A percentile compares a stretch with the other conserved stretches of the same genome.
Conservation (phyloP, 2,888 invertebrate genomes). For the Marasmarcha lunaedactyla region DNA sequence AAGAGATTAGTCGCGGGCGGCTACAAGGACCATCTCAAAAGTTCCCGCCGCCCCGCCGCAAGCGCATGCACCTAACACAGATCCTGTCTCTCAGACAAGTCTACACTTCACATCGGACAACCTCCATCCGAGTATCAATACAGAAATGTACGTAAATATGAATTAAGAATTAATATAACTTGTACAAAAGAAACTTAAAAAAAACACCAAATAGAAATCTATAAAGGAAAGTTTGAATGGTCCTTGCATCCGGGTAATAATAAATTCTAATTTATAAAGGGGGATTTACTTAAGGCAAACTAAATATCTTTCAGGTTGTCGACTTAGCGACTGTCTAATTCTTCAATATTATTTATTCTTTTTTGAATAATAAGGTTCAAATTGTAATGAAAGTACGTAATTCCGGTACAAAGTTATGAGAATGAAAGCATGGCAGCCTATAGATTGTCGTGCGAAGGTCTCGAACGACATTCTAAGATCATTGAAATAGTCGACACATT, state of each 20-base stretch:
- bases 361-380: slow-evolving; percentile 40
- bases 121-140: slow-evolving; percentile 27
- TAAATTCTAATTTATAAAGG: slow-evolving; percentile 12
- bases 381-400: slow-evolving; percentile 39
- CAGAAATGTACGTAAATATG: slow-evolving; percentile 23
- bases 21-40: slow-evolving; percentile 93
- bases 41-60: slow-evolving; percentile 57
- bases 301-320: slow-evolving; percentile 14
- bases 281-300: slow-evolving; percentile 15
- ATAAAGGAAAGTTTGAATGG: slow-evolving; percentile 81
- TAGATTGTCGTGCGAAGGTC: slow-evolving; percentile 26
- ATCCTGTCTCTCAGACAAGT: slow-evolving; percentile 25
- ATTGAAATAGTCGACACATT: slow-evolving; percentile 27
- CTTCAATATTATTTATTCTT: not conserved
- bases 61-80: slow-evolving; percentile 54
- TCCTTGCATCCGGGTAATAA: slow-evolving; percentile 73
- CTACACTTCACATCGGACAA: slow-evolving; percentile 32
- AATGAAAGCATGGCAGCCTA: slow-evolving; percentile 35
- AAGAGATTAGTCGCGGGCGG: slow-evolving; percentile 73
- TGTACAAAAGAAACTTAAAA: slow-evolving; percentile 18
- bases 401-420: slow-evolving; percentile 47
- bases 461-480: slow-evolving; percentile 30
- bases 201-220: slow-evolving; percentile 33
- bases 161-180: slow-evolving; percentile 8
- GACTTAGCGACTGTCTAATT: slow-evolving; percentile 3